Conservation (phyloP, 1,140 invertebrate genomes). For the Listronotus bonariensis region DNA sequence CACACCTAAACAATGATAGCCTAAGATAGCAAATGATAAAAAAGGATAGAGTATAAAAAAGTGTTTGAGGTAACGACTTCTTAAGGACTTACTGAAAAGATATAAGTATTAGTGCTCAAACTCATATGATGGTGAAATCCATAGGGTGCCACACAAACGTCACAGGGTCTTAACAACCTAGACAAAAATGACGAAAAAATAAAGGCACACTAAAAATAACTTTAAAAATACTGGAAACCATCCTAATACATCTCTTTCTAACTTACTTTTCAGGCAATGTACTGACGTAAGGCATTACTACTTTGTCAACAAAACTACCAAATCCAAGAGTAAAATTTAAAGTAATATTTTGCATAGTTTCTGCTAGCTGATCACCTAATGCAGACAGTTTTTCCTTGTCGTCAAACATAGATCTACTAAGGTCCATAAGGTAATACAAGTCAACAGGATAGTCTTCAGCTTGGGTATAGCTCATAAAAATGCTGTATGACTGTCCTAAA, state of each 20-base stretch:
- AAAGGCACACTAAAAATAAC: constrained; percentile 8
- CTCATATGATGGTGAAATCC: constrained; percentile 72
- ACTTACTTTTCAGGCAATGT: constrained; percentile 62
- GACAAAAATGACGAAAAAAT: constrained; percentile 22
- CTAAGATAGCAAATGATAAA: neutral
- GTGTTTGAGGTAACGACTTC: neutral
- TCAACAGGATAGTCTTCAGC: constrained; percentile 86
- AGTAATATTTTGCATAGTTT: constrained; percentile 76
- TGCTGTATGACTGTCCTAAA: constrained; percentile 59
- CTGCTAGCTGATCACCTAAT: constrained; percentile 67
- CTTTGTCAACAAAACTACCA: constrained; percentile 90
- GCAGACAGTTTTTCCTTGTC: constrained; percentile 70
- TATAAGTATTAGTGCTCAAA: constrained; percentile 65
- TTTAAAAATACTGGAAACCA: too few species aligned
- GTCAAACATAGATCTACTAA: constrained; percentile 78
- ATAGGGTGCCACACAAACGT: constrained; percentile 69
- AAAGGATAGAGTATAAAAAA: constrained; percentile 10
- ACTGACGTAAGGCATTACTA: constrained; percentile 77
- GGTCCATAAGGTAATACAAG: constrained; percentile 86
- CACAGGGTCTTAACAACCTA: constrained; percentile 65
- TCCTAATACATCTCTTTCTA: too few species aligned
- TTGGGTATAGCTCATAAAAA: constrained; percentile 67
- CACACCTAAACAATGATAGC: constrained; percentile 8
- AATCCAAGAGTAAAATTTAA: constrained; percentile 82
- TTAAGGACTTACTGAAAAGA: constrained; percentile 62